Percentiles rank a stretch among this genome's conserved stretches.
phyloP scores from a whole-genome alignment of 2,113 vertebrate genomes.

The Nothoprocta perdicaria region DNA sequence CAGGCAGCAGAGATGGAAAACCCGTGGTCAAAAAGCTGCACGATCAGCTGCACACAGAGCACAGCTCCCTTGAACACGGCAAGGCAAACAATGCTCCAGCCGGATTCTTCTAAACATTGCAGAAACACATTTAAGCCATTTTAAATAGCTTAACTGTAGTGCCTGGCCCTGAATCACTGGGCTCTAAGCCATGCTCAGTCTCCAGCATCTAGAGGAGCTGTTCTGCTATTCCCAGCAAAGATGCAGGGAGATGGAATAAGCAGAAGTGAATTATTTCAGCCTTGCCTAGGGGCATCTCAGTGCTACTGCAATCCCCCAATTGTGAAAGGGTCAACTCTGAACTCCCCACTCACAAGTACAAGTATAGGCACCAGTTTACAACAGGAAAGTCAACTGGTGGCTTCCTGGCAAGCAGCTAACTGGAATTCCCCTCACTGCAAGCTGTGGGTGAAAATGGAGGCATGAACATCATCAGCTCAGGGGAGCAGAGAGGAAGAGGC shows the following conservation, averaged over 20 bases:
- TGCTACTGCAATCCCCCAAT: background rate
- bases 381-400: background rate
- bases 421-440: background rate
- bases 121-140: background rate
- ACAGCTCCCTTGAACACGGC: conserved; percentile 20
- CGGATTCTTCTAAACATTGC: conserved; percentile 11
- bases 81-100: conserved; percentile 9
- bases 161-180: background rate
- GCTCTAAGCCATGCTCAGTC: background rate
- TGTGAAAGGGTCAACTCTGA: background rate
- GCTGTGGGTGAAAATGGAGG: background rate
- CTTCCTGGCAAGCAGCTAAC: background rate
- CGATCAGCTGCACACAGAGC: background rate
- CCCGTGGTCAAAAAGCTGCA: background rate
- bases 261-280: background rate
- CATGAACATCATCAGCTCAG: background rate
- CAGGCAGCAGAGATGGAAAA: background rate
- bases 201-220: background rate
- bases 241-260: background rate
- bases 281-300: background rate
- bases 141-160: background rate
- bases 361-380: background rate
- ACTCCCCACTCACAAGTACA: background rate
- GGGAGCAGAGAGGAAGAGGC: background rate
- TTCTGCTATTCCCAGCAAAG: background rate